Evolutionary conservation across 2,797 vertebrate species (phyloP), one percentile per base, ranked within the genome.

Genomic region (Leucoraja ocellata): DNA sequence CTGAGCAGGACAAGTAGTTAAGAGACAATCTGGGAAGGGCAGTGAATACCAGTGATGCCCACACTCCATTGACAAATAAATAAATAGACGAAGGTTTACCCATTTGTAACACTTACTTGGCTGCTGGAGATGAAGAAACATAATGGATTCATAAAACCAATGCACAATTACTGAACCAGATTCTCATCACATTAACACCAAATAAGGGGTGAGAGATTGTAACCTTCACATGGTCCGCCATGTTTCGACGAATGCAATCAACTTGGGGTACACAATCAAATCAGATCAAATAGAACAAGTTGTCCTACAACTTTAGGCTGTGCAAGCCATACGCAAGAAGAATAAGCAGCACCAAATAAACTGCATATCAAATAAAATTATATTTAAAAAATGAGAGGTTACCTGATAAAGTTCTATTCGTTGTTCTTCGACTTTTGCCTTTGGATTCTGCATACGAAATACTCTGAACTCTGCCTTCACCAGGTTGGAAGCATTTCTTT

Each of bases 401-500:
- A 99, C 98, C 98, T 99, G 98, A 94, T 99, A 99, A 4, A 99
- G 97, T 94, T 99, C 98, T 36, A 99, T 99, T 65, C 98, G 97
- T 94, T 99, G 98, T 93, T 99, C 98, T 0, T 97, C 96, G 93
- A 99, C 98, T 7, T 97, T 96, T 0, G 98, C 98, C 93, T 97
- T 97, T 0, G 97, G 95, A 95, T 98, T 99, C 95, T 98, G 98
- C 94, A 99, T 96, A 93, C 98, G 98, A 94, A 99, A 99, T 94
- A 99, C 97, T 94, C 98, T 96, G 93, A 99, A 98, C 95, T 99
- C 98, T 0, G 98, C 98, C 95, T 99, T 99, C 94, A 99, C 98
- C 96, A 99, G 94, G 94, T 99, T 99, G 83, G 98, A 99, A 93
- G 98, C 98, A 0, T 99, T 99, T 95, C 98, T 99, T 95, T 99